Evolutionary conservation across 2,113 vertebrate species (phyloP).

Genomic region (Meleagris gallopavo): DNA sequence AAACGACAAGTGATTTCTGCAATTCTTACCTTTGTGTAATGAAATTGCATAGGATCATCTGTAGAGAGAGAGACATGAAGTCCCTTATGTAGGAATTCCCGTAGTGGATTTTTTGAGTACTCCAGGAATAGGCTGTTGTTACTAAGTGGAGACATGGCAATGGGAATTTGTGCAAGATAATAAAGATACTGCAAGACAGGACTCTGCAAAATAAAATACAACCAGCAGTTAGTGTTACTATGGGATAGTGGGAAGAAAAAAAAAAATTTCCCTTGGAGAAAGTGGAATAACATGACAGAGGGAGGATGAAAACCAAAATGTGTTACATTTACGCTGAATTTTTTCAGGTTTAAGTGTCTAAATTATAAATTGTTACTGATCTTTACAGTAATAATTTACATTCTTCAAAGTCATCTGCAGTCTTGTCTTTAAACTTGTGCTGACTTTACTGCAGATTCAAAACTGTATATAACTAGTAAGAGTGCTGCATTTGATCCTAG

Average conservation of each 20-base stretch:
- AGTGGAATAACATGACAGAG: neutral
- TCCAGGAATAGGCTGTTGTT: slow-evolving; percentile 98
- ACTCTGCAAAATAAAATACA: slow-evolving; percentile 84
- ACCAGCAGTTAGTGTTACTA: neutral
- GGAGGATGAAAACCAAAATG: neutral
- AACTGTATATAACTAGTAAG: neutral
- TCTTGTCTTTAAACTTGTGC: neutral
- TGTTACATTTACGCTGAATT: neutral
- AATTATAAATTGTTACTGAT: neutral
- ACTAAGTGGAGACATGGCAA: slow-evolving; percentile 98
- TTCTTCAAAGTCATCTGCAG: neutral
- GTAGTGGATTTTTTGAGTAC: slow-evolving; percentile 95
- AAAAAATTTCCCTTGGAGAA: neutral
- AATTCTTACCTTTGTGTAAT: slow-evolving; percentile 93
- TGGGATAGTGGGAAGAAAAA: neutral
- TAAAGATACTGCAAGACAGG: slow-evolving; percentile 97
- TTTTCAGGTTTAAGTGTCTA: neutral
- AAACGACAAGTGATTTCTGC: neutral
- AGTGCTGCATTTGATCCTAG: neutral
- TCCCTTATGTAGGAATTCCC: slow-evolving; percentile 97
- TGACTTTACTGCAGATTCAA: neutral
- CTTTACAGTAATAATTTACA: neutral
- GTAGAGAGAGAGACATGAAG: slow-evolving; percentile 95
- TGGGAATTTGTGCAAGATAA: slow-evolving; percentile 96
- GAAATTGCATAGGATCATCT: slow-evolving; percentile 98